Evolutionary conservation across 2,888 invertebrate genomes (phyloP).

Genomic region (Aleiodes alternator): DNA sequence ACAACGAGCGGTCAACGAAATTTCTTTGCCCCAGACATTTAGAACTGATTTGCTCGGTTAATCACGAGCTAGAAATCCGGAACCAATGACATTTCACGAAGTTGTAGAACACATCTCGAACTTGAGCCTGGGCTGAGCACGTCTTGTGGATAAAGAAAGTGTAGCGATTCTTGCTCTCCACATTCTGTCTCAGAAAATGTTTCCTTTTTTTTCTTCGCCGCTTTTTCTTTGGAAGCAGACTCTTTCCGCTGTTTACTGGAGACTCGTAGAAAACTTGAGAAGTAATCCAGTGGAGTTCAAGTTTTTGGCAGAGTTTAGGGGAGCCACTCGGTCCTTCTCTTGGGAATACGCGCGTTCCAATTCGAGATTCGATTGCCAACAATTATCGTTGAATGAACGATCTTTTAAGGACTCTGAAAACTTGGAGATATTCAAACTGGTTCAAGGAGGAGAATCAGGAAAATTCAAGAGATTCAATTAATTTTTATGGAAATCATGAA

Average conservation of each 20-base stretch:
- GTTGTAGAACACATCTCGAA: conserved; percentile 17
- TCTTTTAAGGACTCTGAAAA: conserved; percentile 1
- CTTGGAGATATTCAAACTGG: not conserved
- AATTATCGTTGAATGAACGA: conserved; percentile 30
- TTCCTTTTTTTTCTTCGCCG: not conserved
- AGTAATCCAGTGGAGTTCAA: conserved; percentile 66
- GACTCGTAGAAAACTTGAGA: conserved; percentile 64
- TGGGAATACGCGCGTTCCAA: not conserved
- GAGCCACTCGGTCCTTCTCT: conserved; percentile 38
- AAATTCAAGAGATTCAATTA: not conserved
- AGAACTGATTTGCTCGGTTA: conserved; percentile 19
- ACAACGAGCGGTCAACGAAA: conserved; percentile 28
- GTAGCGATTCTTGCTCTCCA: conserved; percentile 53
- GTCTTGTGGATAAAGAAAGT: conserved; percentile 62
- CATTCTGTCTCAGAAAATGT: conserved; percentile 21
- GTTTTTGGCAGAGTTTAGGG: conserved; percentile 58
- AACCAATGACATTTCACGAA: conserved; percentile 28
- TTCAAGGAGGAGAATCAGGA: not conserved
- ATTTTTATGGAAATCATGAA: too few species aligned
- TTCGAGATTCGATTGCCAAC: conserved; percentile 26
- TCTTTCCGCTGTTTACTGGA: conserved; percentile 53
- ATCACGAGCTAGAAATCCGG: conserved; percentile 9
- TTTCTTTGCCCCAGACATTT: not conserved
- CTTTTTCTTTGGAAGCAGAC: conserved; percentile 31
- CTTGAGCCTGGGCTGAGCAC: conserved; percentile 39